Conservation (phyloP, 2,888 invertebrate genomes). For the Agonopterix alstromeriana region DNA sequence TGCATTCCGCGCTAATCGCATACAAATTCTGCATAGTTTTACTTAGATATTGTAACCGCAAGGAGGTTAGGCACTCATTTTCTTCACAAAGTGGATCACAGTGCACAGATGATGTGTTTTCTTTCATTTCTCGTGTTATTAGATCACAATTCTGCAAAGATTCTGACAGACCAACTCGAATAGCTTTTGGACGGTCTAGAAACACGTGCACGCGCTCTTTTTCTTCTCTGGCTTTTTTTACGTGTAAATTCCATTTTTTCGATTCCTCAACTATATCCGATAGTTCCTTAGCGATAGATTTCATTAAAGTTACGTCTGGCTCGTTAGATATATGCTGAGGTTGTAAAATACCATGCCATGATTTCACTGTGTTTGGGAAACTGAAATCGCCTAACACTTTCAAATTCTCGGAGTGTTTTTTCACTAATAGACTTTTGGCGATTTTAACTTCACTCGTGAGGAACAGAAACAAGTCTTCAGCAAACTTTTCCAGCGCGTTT, state of each 20-base stretch:
- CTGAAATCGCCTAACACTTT: constrained; percentile 79
- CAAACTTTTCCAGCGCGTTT: constrained; percentile 33
- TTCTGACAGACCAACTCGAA: constrained; percentile 36
- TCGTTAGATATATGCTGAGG: constrained; percentile 10
- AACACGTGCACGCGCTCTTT: constrained; percentile 69
- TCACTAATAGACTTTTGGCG: constrained; percentile 50
- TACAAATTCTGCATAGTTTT: constrained; percentile 45
- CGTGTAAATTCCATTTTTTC: constrained; percentile 58
- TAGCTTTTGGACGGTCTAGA: constrained; percentile 57
- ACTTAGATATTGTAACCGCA: constrained; percentile 43
- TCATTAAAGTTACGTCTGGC: constrained; percentile 27
- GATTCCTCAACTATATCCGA: constrained; percentile 55
- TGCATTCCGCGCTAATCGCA: constrained; percentile 18
- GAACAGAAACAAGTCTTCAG: constrained; percentile 30
- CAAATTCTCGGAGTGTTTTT: constrained; percentile 77
- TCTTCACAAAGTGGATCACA: constrained; percentile 39
- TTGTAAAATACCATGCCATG: constrained; percentile 69
- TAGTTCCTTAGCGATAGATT: constrained; percentile 38
- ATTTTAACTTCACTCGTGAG: constrained; percentile 26
- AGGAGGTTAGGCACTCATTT: constrained; percentile 34
- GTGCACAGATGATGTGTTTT: constrained; percentile 17
- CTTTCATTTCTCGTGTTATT: constrained; percentile 26
- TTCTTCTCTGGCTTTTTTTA: constrained; percentile 49
- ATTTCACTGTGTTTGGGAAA: constrained; percentile 74
- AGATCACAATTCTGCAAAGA: constrained; percentile 28